Base-by-base conservation (phyloP, 2,888 invertebrate genomes). In the Drosophila infuscata region DNA sequence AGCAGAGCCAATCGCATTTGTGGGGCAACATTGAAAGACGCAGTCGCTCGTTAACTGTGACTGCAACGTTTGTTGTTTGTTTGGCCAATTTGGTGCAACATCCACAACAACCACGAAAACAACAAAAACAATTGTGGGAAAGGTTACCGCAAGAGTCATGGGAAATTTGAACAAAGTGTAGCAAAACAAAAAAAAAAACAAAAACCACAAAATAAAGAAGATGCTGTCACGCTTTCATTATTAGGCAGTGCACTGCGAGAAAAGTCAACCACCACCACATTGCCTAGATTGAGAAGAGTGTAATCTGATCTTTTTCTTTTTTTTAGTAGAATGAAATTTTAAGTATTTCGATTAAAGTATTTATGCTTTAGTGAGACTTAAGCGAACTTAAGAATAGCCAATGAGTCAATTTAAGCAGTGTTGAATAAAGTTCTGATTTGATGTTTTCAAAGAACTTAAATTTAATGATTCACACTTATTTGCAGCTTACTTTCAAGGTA, bases 41-140 rank as follows among this genome's bases (percentile, higher is more conserved):
- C n/a, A 25, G 53, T 56, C 63, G 52, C 63, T 73, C 63, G 59
- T 61, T 73, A 66, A 62, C 59, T 73, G 30, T 32, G 30, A 41
- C 59, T 54, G 57, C 61, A 68, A 54, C 41, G 15, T 30, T 35
- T 20, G 48, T 43, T 51, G 51, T 62, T 64, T 64, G 51, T 67
- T 80, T 54, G 61, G 69, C 74, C 88, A 86, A 85, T 88, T 84
- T 81, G 74, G 70, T 58, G 70, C 68, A 74, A 70, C 78, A 69
- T 58, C 36, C 36, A 52, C 56, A 43, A 32, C 53, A 60, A 65
- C 36, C 36, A 52, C 56, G 36, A 32, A 49, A 60, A 63, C 60
- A 69, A 67, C 71, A 70, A 59, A 66, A 78, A 86, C 88, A 86
- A 87, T 88, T 86, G 87, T 87, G 87, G 87, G 87, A 87, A 88